Conservation (phyloP, 2,888 invertebrate species). For the Eumacrocentrus americanus region DNA sequence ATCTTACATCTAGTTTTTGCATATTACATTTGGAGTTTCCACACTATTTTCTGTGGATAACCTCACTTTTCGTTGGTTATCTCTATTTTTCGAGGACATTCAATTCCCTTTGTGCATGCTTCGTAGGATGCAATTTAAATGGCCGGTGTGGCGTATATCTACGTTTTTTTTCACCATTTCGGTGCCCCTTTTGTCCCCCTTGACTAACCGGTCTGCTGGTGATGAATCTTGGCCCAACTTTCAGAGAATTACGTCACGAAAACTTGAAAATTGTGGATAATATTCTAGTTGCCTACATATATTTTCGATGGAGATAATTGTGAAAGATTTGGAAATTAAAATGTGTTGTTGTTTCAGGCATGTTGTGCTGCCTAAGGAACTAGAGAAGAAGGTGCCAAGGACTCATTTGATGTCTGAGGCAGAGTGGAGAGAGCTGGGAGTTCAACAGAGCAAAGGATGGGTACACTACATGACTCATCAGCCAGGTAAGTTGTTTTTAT, state of each 20-base stretch:
- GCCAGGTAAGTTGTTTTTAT: constrained; percentile 70
- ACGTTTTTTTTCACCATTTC: constrained; percentile 17
- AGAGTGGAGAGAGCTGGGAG: constrained; percentile 94
- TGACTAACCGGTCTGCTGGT: constrained; percentile 1
- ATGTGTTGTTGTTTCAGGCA: constrained; percentile 69
- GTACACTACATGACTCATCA: constrained; percentile 96
- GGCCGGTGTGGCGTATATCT: constrained; percentile 25
- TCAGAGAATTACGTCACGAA: background rate
- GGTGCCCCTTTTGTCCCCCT: background rate
- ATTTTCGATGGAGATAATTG: too few species aligned
- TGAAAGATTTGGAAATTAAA: background rate
- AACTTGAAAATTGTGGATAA: background rate
- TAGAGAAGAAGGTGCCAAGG: constrained; percentile 88
- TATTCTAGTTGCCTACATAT: too few species aligned
- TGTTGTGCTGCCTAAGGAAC: constrained; percentile 91
- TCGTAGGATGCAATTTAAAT: constrained; percentile 29
- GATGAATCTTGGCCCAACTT: constrained; percentile 1
- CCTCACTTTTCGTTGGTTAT: constrained; percentile 7
- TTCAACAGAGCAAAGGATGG: constrained; percentile 97
- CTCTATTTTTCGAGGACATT: constrained; percentile 7
- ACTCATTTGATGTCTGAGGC: constrained; percentile 91
- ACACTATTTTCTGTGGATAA: background rate
- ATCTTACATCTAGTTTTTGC: too few species aligned
- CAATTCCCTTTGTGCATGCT: background rate
- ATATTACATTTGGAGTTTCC: too few species aligned